These are phyloP conservation scores for Oreotrochilus melanogaster DNA, from an alignment of 2,113 vertebrate species.

Conservation along the genomic window DNA sequence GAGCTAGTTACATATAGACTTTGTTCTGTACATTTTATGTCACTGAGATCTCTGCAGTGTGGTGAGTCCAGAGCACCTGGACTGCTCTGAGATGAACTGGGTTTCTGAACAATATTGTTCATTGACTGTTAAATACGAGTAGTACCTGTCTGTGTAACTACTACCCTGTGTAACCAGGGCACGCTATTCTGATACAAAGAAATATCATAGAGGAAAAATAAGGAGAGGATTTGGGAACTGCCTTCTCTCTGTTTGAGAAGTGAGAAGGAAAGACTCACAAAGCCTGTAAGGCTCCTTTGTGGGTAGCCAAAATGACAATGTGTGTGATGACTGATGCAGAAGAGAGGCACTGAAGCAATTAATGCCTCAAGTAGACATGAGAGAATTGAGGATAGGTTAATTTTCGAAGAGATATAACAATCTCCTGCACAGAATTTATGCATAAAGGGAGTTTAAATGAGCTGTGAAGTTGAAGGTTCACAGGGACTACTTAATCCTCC, in stretches of 20 bases:
- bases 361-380: not conserved
- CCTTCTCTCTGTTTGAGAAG: not conserved
- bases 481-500: not conserved
- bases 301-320: not conserved
- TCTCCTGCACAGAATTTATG: not conserved
- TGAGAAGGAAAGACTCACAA: not conserved
- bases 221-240: not conserved
- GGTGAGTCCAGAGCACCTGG: not conserved
- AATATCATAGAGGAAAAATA: not conserved
- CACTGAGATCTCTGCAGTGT: not conserved
- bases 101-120: not conserved
- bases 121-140: fast-evolving
- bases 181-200: not conserved
- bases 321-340: not conserved
- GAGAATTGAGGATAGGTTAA: not conserved
- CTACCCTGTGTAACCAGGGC: not conserved
- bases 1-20: not conserved
- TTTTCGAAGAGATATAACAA: not conserved
- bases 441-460: not conserved
- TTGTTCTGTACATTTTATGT: not conserved
- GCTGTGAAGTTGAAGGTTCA: not conserved
- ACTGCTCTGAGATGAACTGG: not conserved
- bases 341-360: not conserved
- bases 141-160: not conserved
- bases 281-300: not conserved